Conservation (phyloP, 2,113 vertebrate genomes). For the Microtus montanus region DNA sequence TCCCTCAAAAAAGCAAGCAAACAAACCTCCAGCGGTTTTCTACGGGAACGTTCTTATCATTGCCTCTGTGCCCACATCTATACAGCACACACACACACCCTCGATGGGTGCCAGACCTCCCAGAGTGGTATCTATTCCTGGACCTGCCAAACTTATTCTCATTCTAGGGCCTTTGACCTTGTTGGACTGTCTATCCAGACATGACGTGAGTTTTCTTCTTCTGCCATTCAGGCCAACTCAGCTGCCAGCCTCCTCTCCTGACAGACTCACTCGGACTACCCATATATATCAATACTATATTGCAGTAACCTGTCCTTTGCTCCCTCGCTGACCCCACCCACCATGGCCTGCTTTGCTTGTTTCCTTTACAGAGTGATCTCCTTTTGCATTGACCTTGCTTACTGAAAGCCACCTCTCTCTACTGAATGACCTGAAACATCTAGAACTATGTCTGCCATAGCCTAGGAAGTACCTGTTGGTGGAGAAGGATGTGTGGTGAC, state of each 20-base stretch:
- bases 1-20: neutral
- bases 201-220: neutral
- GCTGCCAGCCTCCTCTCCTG: neutral
- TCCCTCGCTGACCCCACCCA: neutral
- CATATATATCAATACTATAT: neutral
- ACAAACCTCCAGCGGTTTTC: neutral
- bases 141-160: neutral
- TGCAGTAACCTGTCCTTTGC: neutral
- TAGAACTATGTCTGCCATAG: neutral
- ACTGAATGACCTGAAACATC: neutral
- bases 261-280: neutral
- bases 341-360: neutral
- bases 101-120: neutral
- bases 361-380: neutral
- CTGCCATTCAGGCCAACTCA: neutral
- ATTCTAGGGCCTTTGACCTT: neutral
- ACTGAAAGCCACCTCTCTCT: neutral
- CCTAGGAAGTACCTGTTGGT: neutral
- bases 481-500: neutral
- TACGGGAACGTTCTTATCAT: neutral
- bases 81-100: no score
- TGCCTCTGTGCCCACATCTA: neutral
- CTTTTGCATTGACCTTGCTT: neutral
- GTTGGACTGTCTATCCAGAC: neutral
- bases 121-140: neutral